Evolutionary conservation across 30 jellyfish, hydroid and myxozoan genomes (phyloP).

Genomic region (Cassiopea xamachana): DNA sequence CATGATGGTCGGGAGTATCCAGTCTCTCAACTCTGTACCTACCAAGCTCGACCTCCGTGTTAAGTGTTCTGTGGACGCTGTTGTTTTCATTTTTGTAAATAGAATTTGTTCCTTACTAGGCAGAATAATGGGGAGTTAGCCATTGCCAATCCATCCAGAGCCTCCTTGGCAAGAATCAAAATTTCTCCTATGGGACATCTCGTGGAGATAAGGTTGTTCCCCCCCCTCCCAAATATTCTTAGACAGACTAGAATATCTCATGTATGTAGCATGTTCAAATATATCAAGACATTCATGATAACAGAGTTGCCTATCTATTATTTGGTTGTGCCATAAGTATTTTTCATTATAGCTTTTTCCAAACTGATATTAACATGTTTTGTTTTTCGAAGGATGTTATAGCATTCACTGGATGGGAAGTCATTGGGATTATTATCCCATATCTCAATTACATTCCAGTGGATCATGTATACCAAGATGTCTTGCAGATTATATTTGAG

Average conservation of each 20-base stretch:
- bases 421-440: constrained; percentile 41
- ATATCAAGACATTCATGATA: no score
- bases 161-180: background rate
- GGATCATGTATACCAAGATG: background rate
- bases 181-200: background rate
- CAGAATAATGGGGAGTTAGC: background rate
- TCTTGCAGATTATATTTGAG: constrained; percentile 28
- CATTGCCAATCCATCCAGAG: background rate
- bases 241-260: no score
- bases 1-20: background rate
- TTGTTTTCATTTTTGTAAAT: background rate
- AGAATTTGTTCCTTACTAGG: background rate
- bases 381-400: constrained; percentile 22
- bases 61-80: background rate
- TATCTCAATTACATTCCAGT: constrained; percentile 2
- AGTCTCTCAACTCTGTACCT: background rate
- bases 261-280: no score
- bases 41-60: background rate
- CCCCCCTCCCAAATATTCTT: background rate
- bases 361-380: no score
- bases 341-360: no score
- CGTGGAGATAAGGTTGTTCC: background rate
- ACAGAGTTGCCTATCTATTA: no score
- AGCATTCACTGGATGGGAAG: constrained; percentile 62
- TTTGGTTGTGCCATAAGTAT: no score